Evolutionary conservation across 2,888 invertebrate genomes (phyloP).

Genomic region (Oithona nana): DNA sequence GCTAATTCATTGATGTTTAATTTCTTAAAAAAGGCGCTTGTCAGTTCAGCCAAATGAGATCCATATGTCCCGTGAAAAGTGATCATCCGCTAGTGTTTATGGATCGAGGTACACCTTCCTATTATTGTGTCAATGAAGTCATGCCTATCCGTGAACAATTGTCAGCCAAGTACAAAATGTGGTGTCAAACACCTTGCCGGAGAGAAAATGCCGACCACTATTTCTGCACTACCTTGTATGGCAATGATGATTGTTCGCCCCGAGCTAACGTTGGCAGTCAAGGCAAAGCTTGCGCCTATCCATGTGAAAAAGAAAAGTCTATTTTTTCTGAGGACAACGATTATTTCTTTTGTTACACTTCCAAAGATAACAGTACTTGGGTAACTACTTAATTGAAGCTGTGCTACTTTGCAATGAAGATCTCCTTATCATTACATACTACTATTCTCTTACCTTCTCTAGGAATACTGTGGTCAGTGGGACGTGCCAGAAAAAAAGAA

Average conservation of each 20-base stretch:
- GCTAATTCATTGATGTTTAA: too few relatives aligned
- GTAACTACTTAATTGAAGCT: too few relatives aligned
- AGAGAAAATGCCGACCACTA: not conserved
- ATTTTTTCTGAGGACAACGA: not conserved
- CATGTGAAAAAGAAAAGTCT: not conserved
- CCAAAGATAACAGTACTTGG: not conserved
- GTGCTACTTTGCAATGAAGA: too few relatives aligned
- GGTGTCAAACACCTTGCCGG: not conserved
- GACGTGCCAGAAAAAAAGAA: not conserved
- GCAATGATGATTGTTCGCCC: not conserved
- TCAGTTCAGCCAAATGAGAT: too few relatives aligned
- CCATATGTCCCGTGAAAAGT: too few relatives aligned
- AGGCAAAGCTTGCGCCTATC: not conserved
- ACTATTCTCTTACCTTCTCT: too few relatives aligned
- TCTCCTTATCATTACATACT: too few relatives aligned
- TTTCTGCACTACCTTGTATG: not conserved
- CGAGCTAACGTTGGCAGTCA: not conserved
- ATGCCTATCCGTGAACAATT: not conserved
- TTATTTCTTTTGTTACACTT: not conserved
- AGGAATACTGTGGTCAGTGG: not conserved
- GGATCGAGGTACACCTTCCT: not conserved
- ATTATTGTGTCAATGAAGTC: not conserved
- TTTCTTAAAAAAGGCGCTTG: too few relatives aligned
- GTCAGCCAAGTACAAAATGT: not conserved
- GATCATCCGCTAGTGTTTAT: too few relatives aligned